A percentile compares a stretch with the other conserved stretches of the same genome.
Evolutionary conservation across 2,113 vertebrate genomes (phyloP).

Genomic region (Hucho hucho): DNA sequence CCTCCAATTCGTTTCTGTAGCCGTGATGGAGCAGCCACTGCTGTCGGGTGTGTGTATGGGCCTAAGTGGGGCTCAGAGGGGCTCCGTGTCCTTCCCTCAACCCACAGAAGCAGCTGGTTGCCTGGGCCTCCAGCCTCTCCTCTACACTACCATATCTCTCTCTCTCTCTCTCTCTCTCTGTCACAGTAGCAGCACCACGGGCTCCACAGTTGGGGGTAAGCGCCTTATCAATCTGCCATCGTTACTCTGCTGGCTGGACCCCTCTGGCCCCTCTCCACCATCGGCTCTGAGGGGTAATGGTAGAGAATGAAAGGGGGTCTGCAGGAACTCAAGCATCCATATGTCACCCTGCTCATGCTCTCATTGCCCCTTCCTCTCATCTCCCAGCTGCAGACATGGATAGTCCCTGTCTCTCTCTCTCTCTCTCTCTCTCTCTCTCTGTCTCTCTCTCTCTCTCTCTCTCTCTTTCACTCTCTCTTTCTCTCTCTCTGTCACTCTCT

Average conservation of each 20-base stretch:
- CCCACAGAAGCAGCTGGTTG: conserved; percentile 1
- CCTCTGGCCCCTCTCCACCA: not conserved
- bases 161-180: not conserved
- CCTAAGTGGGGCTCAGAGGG: no score
- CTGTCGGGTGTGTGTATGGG: no score
- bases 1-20: not conserved
- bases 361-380: not conserved
- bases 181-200: not conserved
- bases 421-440: not conserved
- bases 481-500: not conserved
- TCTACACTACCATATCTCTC: not conserved
- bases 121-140: not conserved
- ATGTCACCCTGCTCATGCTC: not conserved
- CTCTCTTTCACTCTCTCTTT: conserved; percentile 6
- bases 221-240: conserved; percentile 18
- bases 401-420: not conserved
- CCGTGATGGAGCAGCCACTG: no score
- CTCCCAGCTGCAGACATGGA: no score
- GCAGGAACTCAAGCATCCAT: not conserved
- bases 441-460: not conserved
- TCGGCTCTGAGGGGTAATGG: not conserved
- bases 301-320: no score
- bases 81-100: no score
- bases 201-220: conserved; percentile 6
- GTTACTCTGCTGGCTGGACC: conserved; percentile 15